phyloP scores from a whole-genome alignment of 23 tunicate genomes.

The Diplosoma virens region DNA sequence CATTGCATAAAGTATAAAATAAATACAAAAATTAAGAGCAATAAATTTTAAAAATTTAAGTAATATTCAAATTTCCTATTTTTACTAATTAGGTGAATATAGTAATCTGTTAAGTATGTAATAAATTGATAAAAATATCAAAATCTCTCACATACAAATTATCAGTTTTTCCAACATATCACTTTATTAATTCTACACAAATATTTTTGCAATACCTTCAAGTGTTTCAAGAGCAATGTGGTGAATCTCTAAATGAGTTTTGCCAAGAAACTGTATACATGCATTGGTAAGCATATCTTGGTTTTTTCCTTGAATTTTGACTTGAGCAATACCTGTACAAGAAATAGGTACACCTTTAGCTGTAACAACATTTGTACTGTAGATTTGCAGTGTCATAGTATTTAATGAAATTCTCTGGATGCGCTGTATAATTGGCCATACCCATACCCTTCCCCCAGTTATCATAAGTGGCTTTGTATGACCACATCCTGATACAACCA shows the following conservation, averaged over 20 bases:
- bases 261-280: conserved; percentile 95
- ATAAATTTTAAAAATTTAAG: too few relatives aligned
- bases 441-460: conserved; percentile 87
- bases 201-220: conserved; percentile 79
- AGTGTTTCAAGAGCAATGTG: conserved; percentile 84
- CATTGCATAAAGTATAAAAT: too few relatives aligned
- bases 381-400: conserved; percentile 87
- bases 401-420: conserved; percentile 85
- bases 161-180: too few relatives aligned
- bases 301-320: conserved; percentile 83
- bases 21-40: too few relatives aligned
- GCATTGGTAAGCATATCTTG: conserved; percentile 91
- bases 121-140: too few relatives aligned
- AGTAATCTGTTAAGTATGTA: too few relatives aligned
- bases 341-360: conserved; percentile 85
- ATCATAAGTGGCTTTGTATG: conserved; percentile 62
- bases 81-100: too few relatives aligned
- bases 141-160: too few relatives aligned
- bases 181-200: too few relatives aligned
- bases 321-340: conserved; percentile 95
- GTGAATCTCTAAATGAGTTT: conserved; percentile 64
- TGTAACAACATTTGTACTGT: conserved; percentile 61
- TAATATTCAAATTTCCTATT: too few relatives aligned
- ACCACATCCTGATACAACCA: conserved; percentile 95
- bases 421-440: conserved; percentile 85